Base-by-base conservation (phyloP, 1,140 invertebrate genomes). In the Tetranychus urticae region DNA sequence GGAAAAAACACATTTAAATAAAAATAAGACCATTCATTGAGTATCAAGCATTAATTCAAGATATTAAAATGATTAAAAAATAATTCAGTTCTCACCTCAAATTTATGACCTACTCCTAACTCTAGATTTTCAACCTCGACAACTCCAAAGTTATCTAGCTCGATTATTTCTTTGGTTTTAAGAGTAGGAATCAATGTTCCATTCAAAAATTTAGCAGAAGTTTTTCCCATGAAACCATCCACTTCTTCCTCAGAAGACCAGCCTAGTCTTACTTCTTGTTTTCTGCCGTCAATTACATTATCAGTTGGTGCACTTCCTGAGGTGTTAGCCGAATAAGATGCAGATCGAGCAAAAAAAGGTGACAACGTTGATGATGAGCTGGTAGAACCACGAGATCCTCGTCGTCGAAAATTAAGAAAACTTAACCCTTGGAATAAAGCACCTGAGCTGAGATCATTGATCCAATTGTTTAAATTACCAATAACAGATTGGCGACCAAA, bases 101-200 rank as follows among this genome's bases (percentile, higher is more conserved):
- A 64, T 33, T 65, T 39, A 61, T 69, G 68, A 10, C 68, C 68
- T 58, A 68, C 58, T 34, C 68, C 68, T 33, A 61, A 47, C 58
- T 68, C 68, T 10, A 58, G 57, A 52, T 66, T 64, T 23, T 69
- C 68, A 3, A 69, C 46, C 58, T 69, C 68, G 2, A 69, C 68
- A 14, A 69, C 54, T 14, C 68, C 68, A 63, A 69, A 69, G 56
- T 63, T 68, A 23, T 65, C 63, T 14, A 69, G 57, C 60, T 69
- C 68, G 31, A 69, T 69, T 14, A 68, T 37, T 64, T 69, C 68
- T 42, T 65, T 59, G n/a, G 66, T 62, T 61, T 65, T 62, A 47
- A 66, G 46, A 10, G 63, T 62, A 13, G 63, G 47, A 4, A 61
- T 62, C 42, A 62, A 54, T 39, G 63, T 56, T n/a, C 64, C 61